Evolutionary conservation across 2,888 invertebrate genomes (phyloP).

Genomic region (Hartigia nigra): DNA sequence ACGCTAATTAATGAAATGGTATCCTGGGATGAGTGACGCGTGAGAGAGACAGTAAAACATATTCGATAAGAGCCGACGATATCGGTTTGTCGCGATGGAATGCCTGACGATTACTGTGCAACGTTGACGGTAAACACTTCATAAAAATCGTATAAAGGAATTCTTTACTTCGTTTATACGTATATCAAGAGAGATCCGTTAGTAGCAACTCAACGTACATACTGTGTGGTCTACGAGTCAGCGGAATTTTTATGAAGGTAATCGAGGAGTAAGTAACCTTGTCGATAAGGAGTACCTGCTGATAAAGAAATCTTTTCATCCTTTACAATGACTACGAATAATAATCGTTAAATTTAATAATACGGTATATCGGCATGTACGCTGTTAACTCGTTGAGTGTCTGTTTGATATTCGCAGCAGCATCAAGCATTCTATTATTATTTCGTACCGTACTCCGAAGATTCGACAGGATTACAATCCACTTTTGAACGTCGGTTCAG

Average conservation of each 20-base stretch:
- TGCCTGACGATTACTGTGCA: not conserved
- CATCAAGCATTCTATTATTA: conserved; percentile 19
- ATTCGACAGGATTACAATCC: conserved; percentile 4
- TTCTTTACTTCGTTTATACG: not conserved
- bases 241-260: not conserved
- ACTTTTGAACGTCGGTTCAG: conserved; percentile 39
- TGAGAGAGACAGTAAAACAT: not conserved
- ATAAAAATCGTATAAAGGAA: not conserved
- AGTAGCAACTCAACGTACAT: not conserved
- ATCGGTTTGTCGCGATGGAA: not conserved
- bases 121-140: not conserved
- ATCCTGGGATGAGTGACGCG: not conserved
- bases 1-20: not conserved
- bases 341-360: not conserved
- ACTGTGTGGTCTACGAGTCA: not conserved
- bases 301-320: not conserved
- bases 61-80: not conserved
- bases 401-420: not conserved
- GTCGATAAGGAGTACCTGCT: not conserved
- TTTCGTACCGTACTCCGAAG: conserved; percentile 7
- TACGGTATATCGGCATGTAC: not conserved
- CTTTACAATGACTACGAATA: not conserved
- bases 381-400: not conserved
- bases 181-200: not conserved
- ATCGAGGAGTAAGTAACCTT: not conserved